Evolutionary conservation across 1,140 invertebrate genomes (phyloP).

Genomic region (Idris sp.): DNA sequence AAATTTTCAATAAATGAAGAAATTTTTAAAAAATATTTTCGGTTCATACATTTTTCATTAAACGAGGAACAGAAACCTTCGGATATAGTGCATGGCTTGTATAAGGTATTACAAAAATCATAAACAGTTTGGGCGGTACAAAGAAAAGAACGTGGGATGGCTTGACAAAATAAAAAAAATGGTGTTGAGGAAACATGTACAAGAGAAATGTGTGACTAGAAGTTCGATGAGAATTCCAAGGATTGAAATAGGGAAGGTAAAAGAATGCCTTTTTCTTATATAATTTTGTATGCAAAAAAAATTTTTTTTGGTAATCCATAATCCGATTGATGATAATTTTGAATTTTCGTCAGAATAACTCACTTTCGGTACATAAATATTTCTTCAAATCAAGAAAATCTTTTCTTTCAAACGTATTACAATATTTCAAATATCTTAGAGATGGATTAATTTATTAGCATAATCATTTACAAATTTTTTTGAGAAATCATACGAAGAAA

Average conservation of each 20-base stretch:
- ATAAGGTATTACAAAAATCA: slow-evolving; percentile 26
- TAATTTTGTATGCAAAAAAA: too few species aligned
- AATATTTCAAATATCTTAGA: too few species aligned
- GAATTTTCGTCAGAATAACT: too few species aligned
- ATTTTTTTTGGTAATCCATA: too few species aligned
- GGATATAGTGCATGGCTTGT: slow-evolving; percentile 10
- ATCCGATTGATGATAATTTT: too few species aligned
- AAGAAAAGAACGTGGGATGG: slow-evolving; percentile 49
- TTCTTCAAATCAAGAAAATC: too few species aligned
- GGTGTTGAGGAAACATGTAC: slow-evolving; percentile 41
- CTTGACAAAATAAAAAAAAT: slow-evolving; percentile 31
- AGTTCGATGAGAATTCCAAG: slow-evolving; percentile 37
- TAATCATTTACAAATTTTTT: too few species aligned
- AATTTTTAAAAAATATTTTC: background rate
- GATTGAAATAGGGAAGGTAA: slow-evolving; percentile 25
- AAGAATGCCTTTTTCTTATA: slow-evolving; percentile 22
- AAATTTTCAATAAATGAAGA: background rate
- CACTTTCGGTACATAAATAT: too few species aligned
- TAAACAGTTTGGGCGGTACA: slow-evolving; percentile 39
- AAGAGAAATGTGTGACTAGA: slow-evolving; percentile 49
- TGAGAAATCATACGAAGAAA: too few species aligned
- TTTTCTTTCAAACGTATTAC: too few species aligned
- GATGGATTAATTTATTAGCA: too few species aligned
- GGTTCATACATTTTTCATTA: slow-evolving; percentile 8
- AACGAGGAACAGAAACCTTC: slow-evolving; percentile 15